These are phyloP conservation scores for Stegophylla sp. DNA, from an alignment of 2,888 invertebrate genomes.

Conservation along the genomic window DNA sequence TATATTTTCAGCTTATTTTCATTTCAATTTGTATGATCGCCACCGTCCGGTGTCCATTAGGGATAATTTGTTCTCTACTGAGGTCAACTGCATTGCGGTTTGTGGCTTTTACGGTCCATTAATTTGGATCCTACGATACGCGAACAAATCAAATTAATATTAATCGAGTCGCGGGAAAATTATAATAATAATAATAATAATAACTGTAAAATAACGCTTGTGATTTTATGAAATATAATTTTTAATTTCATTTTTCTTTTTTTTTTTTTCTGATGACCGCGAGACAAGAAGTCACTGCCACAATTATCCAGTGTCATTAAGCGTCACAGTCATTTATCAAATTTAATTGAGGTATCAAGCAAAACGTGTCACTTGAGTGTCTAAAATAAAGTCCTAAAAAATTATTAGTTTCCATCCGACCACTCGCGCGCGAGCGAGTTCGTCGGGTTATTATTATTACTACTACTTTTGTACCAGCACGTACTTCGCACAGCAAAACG, in stretches of 20 bases:
- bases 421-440: neutral
- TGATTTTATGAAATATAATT: no score
- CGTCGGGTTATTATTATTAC: conserved; percentile 7
- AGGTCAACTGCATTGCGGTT: no score
- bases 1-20: no score
- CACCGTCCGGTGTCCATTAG: no score
- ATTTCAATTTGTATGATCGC: no score
- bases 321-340: conserved; percentile 6
- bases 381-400: conserved; percentile 33
- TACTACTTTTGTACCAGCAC: neutral
- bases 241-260: conserved; percentile 6
- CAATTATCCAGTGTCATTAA: conserved; percentile 10
- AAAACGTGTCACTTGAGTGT: conserved; percentile 28
- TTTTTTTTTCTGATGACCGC: conserved; percentile 19
- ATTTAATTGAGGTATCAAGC: conserved; percentile 40
- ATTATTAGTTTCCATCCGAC: conserved; percentile 26
- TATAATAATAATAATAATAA: no score
- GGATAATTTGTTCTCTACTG: no score
- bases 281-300: neutral
- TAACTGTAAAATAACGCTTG: no score
- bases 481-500: conserved; percentile 6
- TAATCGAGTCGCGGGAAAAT: neutral
- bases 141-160: neutral
- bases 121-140: neutral
- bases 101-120: no score